A percentile compares a stretch with the other conserved stretches of the same genome.
These are phyloP conservation scores for Dascyllus trimaculatus DNA, from an alignment of 2,113 vertebrate genomes.

Conservation along the genomic window DNA sequence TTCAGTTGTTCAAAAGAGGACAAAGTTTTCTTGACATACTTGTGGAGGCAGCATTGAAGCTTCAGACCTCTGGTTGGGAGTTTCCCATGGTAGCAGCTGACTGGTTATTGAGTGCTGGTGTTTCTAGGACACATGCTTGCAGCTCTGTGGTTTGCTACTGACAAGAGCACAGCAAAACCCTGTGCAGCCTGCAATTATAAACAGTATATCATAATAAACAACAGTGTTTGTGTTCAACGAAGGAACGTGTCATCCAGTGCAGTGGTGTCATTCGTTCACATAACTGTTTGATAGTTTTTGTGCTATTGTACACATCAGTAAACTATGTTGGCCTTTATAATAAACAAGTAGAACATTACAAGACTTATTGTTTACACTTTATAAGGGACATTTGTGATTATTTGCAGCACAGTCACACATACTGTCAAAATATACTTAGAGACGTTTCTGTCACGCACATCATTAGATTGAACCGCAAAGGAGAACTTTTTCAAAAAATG, in stretches of 20 bases:
- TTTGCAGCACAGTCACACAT: not conserved
- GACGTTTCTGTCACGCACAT: not conserved
- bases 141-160: not conserved
- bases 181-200: not conserved
- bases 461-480: not conserved
- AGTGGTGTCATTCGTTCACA: too few species aligned
- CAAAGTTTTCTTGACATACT: constrained; percentile 8
- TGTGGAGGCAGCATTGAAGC: constrained; percentile 1
- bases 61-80: constrained; percentile 2
- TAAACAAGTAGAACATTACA: too few species aligned
- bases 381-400: too few species aligned
- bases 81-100: too few species aligned
- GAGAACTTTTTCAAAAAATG: not conserved
- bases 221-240: too few species aligned
- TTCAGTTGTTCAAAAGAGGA: constrained; percentile 6
- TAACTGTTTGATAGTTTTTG: too few species aligned
- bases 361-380: too few species aligned
- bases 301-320: not conserved
- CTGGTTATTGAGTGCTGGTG: constrained; percentile 1
- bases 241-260: too few species aligned
- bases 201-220: too few species aligned
- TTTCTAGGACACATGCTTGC: not conserved
- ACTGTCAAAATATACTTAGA: not conserved
- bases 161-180: not conserved
- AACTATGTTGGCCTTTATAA: too few species aligned